A percentile compares a stretch with the other conserved stretches of the same genome.
These are phyloP conservation scores for Drosophila longiperda DNA, from an alignment of 2,888 invertebrate species.

Conservation along the genomic window DNA sequence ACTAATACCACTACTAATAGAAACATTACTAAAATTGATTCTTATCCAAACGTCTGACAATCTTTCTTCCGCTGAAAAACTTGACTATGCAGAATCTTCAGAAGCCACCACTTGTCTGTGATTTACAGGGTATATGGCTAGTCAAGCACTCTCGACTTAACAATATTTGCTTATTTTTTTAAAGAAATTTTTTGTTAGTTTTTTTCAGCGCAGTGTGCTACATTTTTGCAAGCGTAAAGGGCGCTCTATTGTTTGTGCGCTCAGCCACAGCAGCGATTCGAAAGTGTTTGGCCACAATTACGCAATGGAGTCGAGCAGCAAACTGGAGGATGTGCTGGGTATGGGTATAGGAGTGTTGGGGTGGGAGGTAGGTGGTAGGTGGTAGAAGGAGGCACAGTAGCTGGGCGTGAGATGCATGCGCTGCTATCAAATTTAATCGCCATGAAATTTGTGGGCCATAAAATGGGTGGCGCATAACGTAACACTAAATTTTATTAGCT, in stretches of 20 bases:
- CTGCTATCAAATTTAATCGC: slow-evolving; percentile 80
- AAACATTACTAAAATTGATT: too few relatives aligned
- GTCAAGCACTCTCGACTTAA: background rate
- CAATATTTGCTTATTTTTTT: slow-evolving; percentile 3
- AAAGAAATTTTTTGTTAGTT: slow-evolving; percentile 21
- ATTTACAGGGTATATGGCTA: slow-evolving; percentile 18
- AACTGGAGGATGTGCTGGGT: background rate
- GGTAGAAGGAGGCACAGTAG: background rate
- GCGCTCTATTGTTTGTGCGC: slow-evolving; percentile 63
- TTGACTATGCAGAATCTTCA: background rate
- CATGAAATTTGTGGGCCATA: slow-evolving; percentile 80
- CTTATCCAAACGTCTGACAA: background rate
- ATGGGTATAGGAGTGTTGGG: background rate
- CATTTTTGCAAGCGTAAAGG: slow-evolving; percentile 55
- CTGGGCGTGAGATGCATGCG: slow-evolving; percentile 74
- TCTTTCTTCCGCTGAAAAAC: background rate
- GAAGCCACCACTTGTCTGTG: accelerated
- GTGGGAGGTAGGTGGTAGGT: background rate
- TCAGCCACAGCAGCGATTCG: slow-evolving; percentile 42
- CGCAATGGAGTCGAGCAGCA: slow-evolving; percentile 67
- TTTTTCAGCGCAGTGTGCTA: slow-evolving; percentile 30
- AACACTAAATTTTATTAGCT: slow-evolving; percentile 78
- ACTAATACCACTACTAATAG: background rate
- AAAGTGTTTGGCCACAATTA: slow-evolving; percentile 78
- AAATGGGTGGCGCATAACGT: slow-evolving; percentile 59